A percentile compares a stretch with the other conserved stretches of the same genome.
Conservation (phyloP, 2,888 invertebrate species). For the Timandra comae region DNA sequence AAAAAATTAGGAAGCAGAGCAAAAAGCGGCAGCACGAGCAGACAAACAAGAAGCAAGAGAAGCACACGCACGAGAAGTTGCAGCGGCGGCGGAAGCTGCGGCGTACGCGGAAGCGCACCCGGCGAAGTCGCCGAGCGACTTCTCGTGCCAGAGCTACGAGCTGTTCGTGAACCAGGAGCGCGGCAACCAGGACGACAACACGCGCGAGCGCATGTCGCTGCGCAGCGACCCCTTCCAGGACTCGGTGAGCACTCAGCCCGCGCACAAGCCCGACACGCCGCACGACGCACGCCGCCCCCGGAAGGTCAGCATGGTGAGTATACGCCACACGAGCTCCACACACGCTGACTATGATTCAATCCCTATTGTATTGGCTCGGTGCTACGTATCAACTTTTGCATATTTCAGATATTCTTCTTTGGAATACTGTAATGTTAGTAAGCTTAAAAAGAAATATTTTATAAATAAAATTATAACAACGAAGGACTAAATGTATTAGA, state of each 20-base stretch:
- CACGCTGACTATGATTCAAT: conserved; percentile 60
- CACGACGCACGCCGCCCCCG: conserved; percentile 78
- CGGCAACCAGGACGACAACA: conserved; percentile 92
- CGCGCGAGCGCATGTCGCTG: conserved; percentile 93
- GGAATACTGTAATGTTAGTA: too few relatives aligned
- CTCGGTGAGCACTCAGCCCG: conserved; percentile 89
- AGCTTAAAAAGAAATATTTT: too few relatives aligned
- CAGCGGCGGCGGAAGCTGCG: conserved; percentile 79
- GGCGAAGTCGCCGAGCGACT: conserved; percentile 93
- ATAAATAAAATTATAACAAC: too few relatives aligned
- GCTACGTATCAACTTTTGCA: neutral
- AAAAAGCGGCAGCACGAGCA: conserved; percentile 84
- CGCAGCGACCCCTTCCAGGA: conserved; percentile 90
- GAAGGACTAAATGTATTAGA: too few relatives aligned
- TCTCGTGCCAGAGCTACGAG: conserved; percentile 95
- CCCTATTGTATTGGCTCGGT: neutral
- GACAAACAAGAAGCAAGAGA: conserved; percentile 79
- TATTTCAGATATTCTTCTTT: too few relatives aligned
- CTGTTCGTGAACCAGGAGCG: conserved; percentile 92
- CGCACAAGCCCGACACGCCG: conserved; percentile 78
- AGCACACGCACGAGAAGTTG: conserved; percentile 78
- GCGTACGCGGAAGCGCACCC: conserved; percentile 79
- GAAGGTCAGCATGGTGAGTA: conserved; percentile 96
- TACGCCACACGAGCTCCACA: conserved; percentile 37
- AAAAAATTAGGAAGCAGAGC: conserved; percentile 92